Base-by-base conservation (phyloP, 2,888 invertebrate species). In the Hofmannophila pseudospretella region DNA sequence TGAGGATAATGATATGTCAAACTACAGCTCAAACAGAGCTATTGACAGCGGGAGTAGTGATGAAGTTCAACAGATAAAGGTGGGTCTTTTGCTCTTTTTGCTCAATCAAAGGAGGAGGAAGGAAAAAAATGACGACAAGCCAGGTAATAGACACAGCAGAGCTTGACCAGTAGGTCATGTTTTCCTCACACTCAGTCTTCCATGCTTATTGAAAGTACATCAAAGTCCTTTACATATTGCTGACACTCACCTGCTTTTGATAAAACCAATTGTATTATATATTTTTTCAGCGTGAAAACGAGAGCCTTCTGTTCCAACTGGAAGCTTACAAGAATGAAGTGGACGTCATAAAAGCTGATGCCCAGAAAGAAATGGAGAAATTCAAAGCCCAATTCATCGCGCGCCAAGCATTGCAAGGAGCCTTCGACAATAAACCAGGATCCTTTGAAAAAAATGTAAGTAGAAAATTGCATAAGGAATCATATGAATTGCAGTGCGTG, bases 251-350 rank as follows among this genome's bases (percentile, higher is more conserved):
- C n/a, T n/a, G n/a, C n/a, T n/a, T n/a, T n/a, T n/a, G n/a, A n/a
- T n/a, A n/a, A n/a, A n/a, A n/a, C n/a, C n/a, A n/a, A n/a, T n/a
- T n/a, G n/a, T n/a, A n/a, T n/a, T n/a, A n/a, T n/a, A n/a, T 14
- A 28, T 31, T 22, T 25, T 63, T 64, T 19, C 41, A 94, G 90
- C 94, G 94, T 44, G 97, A 98, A 69, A 97, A 97, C 67, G 96
- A 97, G 58, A 94, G 94, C 51, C 86, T 98, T 19, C 91, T 94
- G 42, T 97, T 96, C 75, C 96, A 96, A 81, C 74, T 97, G 58
- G 97, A 97, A 75, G 97, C 97, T 0, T 96, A 96, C 66, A 96
- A 96, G 73, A 97, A 97, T 75, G 97, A 98, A 88, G 94, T 96
- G 33, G 96, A 95, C 55, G 89, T 97, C 23, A 90, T 96, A 13